These are phyloP conservation scores for Dryobotodes eremita DNA, from an alignment of 2,888 invertebrate species.

Conservation along the genomic window DNA sequence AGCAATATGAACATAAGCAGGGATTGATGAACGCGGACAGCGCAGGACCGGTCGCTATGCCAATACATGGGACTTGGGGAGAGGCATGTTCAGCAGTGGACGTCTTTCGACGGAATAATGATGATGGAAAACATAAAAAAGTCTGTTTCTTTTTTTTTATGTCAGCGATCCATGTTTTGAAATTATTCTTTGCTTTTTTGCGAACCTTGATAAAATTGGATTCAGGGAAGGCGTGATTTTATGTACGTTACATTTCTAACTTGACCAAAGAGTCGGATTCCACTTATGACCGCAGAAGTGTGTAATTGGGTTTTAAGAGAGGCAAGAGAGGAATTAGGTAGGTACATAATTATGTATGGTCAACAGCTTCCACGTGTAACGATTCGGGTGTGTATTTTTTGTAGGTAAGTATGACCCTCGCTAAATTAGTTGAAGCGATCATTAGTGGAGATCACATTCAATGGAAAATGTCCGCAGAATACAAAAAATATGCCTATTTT, in stretches of 20 bases:
- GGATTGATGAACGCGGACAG: background rate
- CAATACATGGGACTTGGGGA: background rate
- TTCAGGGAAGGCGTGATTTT: background rate
- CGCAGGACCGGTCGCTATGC: background rate
- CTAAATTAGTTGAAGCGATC: constrained; percentile 9
- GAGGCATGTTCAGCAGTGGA: background rate
- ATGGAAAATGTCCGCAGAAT: background rate
- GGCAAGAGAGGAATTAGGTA: background rate
- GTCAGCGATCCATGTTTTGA: background rate
- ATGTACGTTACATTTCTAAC: constrained; percentile 15
- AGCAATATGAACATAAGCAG: background rate
- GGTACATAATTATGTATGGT: background rate
- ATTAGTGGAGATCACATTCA: background rate
- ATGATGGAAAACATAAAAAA: background rate
- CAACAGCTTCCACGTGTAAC: constrained; percentile 26
- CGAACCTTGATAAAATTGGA: background rate
- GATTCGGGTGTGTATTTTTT: constrained; percentile 6
- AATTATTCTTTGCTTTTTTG: background rate
- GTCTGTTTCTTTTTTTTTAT: background rate
- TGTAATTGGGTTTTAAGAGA: constrained; percentile 36
- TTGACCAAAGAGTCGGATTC: constrained; percentile 28
- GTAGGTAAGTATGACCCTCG: background rate
- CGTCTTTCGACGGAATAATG: background rate
- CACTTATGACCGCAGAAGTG: constrained; percentile 14
- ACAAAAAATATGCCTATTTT: background rate